Evolutionary conservation across 2,888 invertebrate species (phyloP).

Genomic region (Cantharis lateralis): DNA sequence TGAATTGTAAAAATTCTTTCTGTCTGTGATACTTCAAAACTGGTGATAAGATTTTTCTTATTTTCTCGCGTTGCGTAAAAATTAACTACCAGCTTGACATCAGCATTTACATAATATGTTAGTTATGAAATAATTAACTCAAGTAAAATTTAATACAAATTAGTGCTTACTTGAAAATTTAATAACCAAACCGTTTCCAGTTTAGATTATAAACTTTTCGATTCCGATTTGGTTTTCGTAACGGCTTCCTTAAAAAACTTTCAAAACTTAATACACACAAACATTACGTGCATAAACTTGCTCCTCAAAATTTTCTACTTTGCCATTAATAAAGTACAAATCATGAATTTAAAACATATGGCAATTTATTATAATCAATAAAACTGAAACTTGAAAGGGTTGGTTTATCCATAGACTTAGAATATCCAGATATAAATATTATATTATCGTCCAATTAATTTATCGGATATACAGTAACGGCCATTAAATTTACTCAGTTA

Average conservation of each 20-base stretch:
- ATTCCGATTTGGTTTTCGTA: slow-evolving; percentile 1
- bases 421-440: too few relatives aligned
- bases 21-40: not conserved
- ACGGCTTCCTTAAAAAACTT: not conserved
- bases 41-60: not conserved
- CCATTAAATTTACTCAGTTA: too few relatives aligned
- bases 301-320: not conserved
- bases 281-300: slow-evolving; percentile 1
- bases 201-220: slow-evolving; percentile 2
- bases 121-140: not conserved
- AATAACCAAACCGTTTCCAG: not conserved
- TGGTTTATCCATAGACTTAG: not conserved
- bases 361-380: not conserved
- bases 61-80: not conserved
- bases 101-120: not conserved
- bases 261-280: not conserved
- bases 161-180: not conserved
- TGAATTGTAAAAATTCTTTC: not conserved
- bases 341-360: not conserved
- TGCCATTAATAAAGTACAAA: not conserved
- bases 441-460: too few relatives aligned
- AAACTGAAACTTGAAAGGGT: not conserved
- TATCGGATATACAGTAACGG: too few relatives aligned
- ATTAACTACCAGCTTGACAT: not conserved
- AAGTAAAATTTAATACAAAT: not conserved